These are phyloP conservation scores for Coenobita brevimanus DNA, from an alignment of 1,140 invertebrate species.

Conservation along the genomic window DNA sequence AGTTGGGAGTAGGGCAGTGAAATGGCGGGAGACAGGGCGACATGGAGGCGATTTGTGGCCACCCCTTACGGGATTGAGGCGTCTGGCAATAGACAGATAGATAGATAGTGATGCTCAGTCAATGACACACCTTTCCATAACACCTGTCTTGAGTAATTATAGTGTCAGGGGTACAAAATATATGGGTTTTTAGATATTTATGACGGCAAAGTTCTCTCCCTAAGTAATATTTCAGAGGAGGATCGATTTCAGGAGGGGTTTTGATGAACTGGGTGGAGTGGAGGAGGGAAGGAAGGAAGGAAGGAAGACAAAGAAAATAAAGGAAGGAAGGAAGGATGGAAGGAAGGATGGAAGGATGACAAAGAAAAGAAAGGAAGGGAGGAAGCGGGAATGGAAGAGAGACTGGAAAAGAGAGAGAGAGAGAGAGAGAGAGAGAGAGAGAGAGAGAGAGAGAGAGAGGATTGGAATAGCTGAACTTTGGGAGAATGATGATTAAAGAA, in stretches of 20 bases:
- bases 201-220: background rate
- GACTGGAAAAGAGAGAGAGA: background rate
- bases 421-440: background rate
- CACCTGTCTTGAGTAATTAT: too few species aligned
- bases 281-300: background rate
- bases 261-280: background rate
- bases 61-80: too few species aligned
- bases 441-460: constrained; percentile 3
- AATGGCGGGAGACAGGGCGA: too few species aligned
- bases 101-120: too few species aligned
- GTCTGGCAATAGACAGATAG: too few species aligned
- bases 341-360: background rate
- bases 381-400: background rate
- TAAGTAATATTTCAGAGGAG: background rate
- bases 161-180: background rate
- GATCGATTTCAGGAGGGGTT: background rate
- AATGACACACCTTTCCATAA: too few species aligned
- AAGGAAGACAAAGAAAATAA: background rate
- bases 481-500: background rate
- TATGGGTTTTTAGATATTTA: background rate
- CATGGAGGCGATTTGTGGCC: too few species aligned
- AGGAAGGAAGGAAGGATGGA: background rate
- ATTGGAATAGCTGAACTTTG: background rate
- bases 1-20: too few species aligned
- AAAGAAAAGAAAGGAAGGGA: constrained; percentile 2